These are phyloP conservation scores for Pangasius larnaudii DNA, from an alignment of 2,797 vertebrate genomes.

Conservation along the genomic window DNA sequence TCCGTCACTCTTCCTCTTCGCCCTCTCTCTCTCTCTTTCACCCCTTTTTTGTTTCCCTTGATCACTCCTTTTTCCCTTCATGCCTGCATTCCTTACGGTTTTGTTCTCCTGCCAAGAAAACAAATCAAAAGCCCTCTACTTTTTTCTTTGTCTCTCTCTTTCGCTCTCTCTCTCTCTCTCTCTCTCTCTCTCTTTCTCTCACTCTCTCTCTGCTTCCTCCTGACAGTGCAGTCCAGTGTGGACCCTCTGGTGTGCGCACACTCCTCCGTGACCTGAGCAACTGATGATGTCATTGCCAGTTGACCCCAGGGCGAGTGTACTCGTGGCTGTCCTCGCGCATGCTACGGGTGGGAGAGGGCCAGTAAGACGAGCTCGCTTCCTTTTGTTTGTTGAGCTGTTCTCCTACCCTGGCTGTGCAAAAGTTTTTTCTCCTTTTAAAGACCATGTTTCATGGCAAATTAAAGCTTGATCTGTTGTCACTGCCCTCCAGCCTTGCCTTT, in stretches of 20 bases:
- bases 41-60: conserved; percentile 59
- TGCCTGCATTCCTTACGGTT: conserved; percentile 85
- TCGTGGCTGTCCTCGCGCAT: conserved; percentile 63
- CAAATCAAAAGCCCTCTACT: conserved; percentile 79
- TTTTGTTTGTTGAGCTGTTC: conserved; percentile 68
- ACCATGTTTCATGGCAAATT: conserved; percentile 61
- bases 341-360: conserved; percentile 54
- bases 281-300: conserved; percentile 69
- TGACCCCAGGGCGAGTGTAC: conserved; percentile 63
- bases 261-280: conserved; percentile 65
- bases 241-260: conserved; percentile 56
- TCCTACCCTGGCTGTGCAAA: conserved; percentile 62
- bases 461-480: conserved; percentile 40
- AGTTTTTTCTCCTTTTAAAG: conserved; percentile 64
- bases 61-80: conserved; percentile 81
- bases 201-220: conserved; percentile 51
- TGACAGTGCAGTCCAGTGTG: conserved; percentile 30
- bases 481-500: conserved; percentile 6
- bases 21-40: conserved; percentile 53
- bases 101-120: conserved; percentile 90
- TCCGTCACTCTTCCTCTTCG: conserved; percentile 54
- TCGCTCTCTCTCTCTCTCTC: conserved; percentile 50
- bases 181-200: conserved; percentile 55
- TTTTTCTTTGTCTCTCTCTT: conserved; percentile 65
- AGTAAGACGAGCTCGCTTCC: conserved; percentile 62